Conservation (phyloP, 2,113 vertebrate species). For the Mystacornis crossleyi region DNA sequence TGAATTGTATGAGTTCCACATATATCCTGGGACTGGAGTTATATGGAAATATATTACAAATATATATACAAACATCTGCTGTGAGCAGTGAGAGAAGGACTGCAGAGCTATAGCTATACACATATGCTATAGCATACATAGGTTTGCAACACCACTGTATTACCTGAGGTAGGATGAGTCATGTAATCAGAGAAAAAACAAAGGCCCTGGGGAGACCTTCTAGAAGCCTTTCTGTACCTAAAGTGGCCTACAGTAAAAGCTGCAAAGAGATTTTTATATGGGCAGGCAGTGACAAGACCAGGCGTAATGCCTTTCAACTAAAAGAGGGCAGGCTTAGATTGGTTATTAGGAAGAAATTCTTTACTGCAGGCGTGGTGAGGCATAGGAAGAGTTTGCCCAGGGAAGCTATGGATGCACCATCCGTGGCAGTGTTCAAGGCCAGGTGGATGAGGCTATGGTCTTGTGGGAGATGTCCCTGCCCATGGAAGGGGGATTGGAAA, state of each 20-base stretch:
- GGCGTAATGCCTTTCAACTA: background rate
- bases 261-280: rapidly evolving
- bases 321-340: background rate
- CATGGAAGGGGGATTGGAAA: background rate
- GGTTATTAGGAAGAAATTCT: background rate
- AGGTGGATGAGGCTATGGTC: background rate
- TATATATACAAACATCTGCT: background rate
- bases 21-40: background rate
- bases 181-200: background rate
- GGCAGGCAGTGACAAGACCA: background rate
- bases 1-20: background rate
- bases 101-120: background rate
- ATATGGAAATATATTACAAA: background rate
- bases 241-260: background rate
- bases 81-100: background rate
- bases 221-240: background rate
- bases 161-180: background rate
- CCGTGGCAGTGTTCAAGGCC: background rate
- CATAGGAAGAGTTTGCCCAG: background rate
- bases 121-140: background rate
- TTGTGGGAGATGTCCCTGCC: background rate
- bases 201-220: background rate
- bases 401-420: background rate
- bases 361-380: background rate
- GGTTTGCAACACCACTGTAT: background rate